Conservation (phyloP, 2,888 invertebrate species). For the Xanthorhoe spadicearia region DNA sequence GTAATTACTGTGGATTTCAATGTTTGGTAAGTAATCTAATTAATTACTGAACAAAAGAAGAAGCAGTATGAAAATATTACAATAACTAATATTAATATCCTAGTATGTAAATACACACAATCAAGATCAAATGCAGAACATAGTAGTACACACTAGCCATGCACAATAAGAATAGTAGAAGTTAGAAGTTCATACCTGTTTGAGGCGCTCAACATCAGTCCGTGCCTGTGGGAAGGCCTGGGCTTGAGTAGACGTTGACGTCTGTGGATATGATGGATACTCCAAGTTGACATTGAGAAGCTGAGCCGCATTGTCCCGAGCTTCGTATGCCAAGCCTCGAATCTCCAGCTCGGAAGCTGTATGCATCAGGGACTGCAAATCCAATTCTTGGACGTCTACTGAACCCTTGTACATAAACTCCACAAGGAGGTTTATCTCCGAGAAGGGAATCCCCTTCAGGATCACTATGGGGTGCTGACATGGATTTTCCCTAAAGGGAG, state of each 20-base stretch:
- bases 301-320: slow-evolving; percentile 84
- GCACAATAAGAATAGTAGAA: not conserved
- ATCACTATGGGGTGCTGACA: slow-evolving; percentile 90
- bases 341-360: slow-evolving; percentile 89
- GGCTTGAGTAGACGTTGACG: slow-evolving; percentile 56
- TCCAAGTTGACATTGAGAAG: slow-evolving; percentile 82
- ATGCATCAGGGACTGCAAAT: slow-evolving; percentile 86
- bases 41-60: too few species aligned
- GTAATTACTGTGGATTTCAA: not conserved
- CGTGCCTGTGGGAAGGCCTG: slow-evolving; percentile 59
- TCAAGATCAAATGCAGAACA: too few species aligned
- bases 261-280: slow-evolving; percentile 74
- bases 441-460: slow-evolving; percentile 87
- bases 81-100: too few species aligned
- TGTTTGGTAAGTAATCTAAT: not conserved
- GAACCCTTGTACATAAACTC: slow-evolving; percentile 90
- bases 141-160: not conserved
- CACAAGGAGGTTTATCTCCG: slow-evolving; percentile 87
- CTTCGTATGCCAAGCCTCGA: slow-evolving; percentile 86
- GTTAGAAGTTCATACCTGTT: slow-evolving; percentile 75
- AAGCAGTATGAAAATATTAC: too few species aligned
- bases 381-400: slow-evolving; percentile 87
- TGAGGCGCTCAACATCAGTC: slow-evolving; percentile 78
- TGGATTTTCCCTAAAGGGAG: slow-evolving; percentile 85
- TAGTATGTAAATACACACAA: too few species aligned